These are phyloP conservation scores for Neoascia interrupta DNA, from an alignment of 2,888 invertebrate genomes.

Conservation along the genomic window DNA sequence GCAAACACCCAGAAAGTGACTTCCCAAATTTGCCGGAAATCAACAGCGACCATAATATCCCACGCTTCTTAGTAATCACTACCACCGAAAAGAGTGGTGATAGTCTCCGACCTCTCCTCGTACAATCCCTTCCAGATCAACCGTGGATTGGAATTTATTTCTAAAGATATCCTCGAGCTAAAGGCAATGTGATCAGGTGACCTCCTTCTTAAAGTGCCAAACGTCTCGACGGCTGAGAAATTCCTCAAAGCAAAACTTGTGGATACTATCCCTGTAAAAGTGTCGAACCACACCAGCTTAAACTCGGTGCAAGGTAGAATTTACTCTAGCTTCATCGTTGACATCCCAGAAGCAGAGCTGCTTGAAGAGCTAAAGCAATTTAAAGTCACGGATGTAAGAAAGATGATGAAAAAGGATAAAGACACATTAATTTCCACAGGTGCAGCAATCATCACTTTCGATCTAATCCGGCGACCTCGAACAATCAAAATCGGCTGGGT, in stretches of 20 bases:
- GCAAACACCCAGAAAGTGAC: not conserved
- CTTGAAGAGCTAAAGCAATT: too few species aligned
- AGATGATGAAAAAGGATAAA: too few species aligned
- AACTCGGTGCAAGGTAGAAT: too few species aligned
- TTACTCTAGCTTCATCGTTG: too few species aligned
- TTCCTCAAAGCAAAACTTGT: not conserved
- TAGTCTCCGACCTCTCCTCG: not conserved
- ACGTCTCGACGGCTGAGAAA: not conserved
- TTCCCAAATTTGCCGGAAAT: not conserved
- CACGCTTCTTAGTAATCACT: not conserved
- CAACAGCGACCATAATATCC: constrained; percentile 4
- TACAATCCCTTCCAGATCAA: constrained; percentile 6
- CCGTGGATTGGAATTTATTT: constrained; percentile 6
- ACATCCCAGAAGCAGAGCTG: too few species aligned
- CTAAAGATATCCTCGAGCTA: constrained; percentile 2
- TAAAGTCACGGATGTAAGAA: too few species aligned
- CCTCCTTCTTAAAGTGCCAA: not conserved
- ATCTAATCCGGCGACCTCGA: too few species aligned
- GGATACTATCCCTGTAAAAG: not conserved
- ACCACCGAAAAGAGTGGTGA: not conserved
- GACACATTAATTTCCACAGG: too few species aligned
- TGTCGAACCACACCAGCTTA: too few species aligned
- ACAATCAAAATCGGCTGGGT: too few species aligned
- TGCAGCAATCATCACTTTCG: too few species aligned
- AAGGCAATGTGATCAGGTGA: constrained; percentile 13